Evolutionary conservation across 2,888 invertebrate species (phyloP), one percentile per base, ranked within the genome.

Genomic region (Endotricha flammealis): DNA sequence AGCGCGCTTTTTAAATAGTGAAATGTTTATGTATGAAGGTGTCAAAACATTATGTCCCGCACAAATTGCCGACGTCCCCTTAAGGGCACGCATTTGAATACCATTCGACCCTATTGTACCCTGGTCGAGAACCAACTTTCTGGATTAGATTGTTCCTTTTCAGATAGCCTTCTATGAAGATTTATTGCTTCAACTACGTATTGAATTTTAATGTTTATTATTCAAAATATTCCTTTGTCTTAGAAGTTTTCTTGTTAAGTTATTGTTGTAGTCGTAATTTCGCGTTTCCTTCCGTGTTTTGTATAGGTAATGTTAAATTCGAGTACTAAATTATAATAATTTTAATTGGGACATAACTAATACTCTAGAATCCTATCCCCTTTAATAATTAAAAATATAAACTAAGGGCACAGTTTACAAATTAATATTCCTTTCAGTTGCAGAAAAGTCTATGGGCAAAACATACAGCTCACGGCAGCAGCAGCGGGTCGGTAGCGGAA

Each of bases 151-250:
- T 62, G 70, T 72, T 73, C 74, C 75, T 67, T 48, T 53, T 64
- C 55, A 69, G 85, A 86, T 86, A 86, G 85, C 85, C 85, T 83
- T 83, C 69, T 80, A 66, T 64, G 73, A 77, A 71, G 81, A 85
- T 83, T 83, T 86, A 85, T 83, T 80, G 69, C 75, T 57, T 52
- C 59, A 53, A 52, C 50, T 59, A 57, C 70, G 70, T 77, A 81
- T 80, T 83, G 78, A 81, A 83, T 82, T 79, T 80, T 80, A 82
- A 83, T 75, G 65, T 67, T 63, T 64, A 69, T 70, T 71, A 69
- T 68, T 60, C 63, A 60, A 64, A 48, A 56, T 44, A 44, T 44
- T 33, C 47, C 39, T 42, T 44, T 47, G 47, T 47, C 37, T 37
- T 33, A 38, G 44, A 46, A 49, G 47, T 48, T 50, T 48, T 48